Evolutionary conservation across 2,113 vertebrate genomes (phyloP).

Genomic region (Nematolebias whitei): DNA sequence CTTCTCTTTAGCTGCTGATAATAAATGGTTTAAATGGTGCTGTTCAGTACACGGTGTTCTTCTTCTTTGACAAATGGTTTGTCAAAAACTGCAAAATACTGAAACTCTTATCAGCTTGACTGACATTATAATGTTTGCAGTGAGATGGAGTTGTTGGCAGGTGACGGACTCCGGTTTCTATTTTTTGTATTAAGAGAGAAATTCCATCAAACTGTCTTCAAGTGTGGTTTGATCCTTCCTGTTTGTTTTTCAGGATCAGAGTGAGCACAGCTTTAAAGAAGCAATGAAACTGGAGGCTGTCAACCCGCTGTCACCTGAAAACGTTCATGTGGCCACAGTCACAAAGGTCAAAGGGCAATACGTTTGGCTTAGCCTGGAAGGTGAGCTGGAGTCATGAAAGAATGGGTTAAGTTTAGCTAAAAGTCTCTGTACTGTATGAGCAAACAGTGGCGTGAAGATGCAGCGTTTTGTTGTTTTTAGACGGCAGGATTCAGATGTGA

Average conservation of each 20-base stretch:
- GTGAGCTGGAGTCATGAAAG: slow-evolving; percentile 70
- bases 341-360: slow-evolving; percentile 90
- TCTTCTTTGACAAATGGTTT: too few species aligned
- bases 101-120: too few species aligned
- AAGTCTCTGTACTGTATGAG: not conserved
- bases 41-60: too few species aligned
- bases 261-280: slow-evolving; percentile 92
- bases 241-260: slow-evolving; percentile 79
- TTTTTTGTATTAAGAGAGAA: slow-evolving; percentile 10
- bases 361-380: slow-evolving; percentile 93
- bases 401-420: not conserved
- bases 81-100: too few species aligned
- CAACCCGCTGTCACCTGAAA: slow-evolving; percentile 89
- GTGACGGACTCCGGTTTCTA: too few species aligned
- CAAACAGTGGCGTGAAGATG: too few species aligned
- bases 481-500: too few species aligned
- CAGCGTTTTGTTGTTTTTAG: too few species aligned
- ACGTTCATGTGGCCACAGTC: slow-evolving; percentile 92
- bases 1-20: too few species aligned
- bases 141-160: too few species aligned
- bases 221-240: slow-evolving; percentile 28
- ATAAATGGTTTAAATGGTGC: too few species aligned
- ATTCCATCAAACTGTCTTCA: not conserved
- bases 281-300: slow-evolving; percentile 97
- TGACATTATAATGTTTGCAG: too few species aligned